phyloP scores from a whole-genome alignment of 64 coral and sea anemone genomes.

The Pocillopora damicornis region DNA sequence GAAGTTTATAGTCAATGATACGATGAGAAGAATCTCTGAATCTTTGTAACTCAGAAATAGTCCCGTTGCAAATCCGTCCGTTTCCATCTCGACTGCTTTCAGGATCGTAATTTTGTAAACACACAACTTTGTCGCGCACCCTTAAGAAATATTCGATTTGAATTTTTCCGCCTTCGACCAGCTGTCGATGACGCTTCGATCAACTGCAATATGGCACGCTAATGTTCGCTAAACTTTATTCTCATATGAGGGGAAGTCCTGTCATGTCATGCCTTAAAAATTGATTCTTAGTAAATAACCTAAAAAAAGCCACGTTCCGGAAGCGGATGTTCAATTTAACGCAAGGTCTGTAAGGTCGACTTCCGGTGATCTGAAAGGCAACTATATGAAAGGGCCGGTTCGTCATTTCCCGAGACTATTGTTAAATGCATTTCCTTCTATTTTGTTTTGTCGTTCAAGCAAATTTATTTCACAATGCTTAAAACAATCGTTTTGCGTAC shows the following conservation, averaged over 20 bases:
- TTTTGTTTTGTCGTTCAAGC: too few species aligned
- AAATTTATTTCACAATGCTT: too few species aligned
- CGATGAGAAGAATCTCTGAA: slow-evolving; percentile 41
- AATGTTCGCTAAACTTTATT: background rate
- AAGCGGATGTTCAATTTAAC: background rate
- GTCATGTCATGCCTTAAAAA: slow-evolving; percentile 1
- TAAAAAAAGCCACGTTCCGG: background rate
- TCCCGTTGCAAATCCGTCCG: background rate
- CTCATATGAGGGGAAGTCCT: background rate
- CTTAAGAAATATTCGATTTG: background rate
- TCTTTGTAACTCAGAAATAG: slow-evolving; percentile 22
- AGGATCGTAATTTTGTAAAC: background rate
- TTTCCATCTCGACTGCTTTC: background rate
- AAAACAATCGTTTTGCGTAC: too few species aligned
- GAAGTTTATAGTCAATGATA: slow-evolving; percentile 45
- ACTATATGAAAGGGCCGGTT: too few species aligned
- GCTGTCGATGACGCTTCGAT: background rate
- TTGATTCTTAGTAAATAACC: background rate
- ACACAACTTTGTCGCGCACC: background rate
- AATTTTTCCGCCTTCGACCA: slow-evolving; percentile 27
- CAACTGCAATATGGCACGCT: background rate
- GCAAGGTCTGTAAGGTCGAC: background rate
- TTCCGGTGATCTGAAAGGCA: background rate
- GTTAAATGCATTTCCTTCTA: too few species aligned
- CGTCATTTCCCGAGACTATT: too few species aligned